Base-by-base conservation (phyloP, 2,113 vertebrate genomes). In the Enhydra lutris region DNA sequence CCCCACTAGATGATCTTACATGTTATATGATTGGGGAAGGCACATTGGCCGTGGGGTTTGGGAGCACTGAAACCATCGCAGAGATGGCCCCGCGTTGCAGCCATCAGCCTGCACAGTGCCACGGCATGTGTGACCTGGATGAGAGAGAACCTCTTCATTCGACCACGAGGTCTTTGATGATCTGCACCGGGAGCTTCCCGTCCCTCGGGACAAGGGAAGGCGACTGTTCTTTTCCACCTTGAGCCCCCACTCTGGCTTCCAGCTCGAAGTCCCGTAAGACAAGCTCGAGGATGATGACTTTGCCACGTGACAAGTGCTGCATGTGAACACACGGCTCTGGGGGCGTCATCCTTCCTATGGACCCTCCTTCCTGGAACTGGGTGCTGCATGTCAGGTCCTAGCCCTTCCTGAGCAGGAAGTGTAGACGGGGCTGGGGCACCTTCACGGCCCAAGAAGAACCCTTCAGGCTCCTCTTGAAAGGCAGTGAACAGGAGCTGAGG, bases 371-470 rank as follows among this genome's bases (percentile, higher is more conserved):
- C 26, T 50, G 12, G 21, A 74, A 50, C 39, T 17, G 21, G 15
- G 10, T 31, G 11, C 15, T 4, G 5, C n/a, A 23, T 36, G 11
- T 7, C 18, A 55, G n/a, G 11, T 65, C 31, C 10, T 18, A 11
- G 13, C 34, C 55, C 55, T 73, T 24, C 13, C 61, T 13, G 31
- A 4, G 3, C 17, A 14, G 45, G 0, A 63, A 73, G 17, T 31
- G 20, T 8, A 59, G 52, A 88, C 34, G 23, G 23, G 1, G 18
- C 24, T 20, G 65, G 2, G 47, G 17, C 34, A 0, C 13, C 24
- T 14, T 7, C 12, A 7, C 0, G 6, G 2, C n/a, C 34, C 3
- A 45, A 59, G 39, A 21, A 23, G 14, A 29, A 7, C 55, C 26
- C 29, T 36, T 36, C 34, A n/a, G 3, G 10, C 6, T 59, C 17